phyloP scores from a whole-genome alignment of 1,140 invertebrate genomes.

The Brachionus paranguensis region DNA sequence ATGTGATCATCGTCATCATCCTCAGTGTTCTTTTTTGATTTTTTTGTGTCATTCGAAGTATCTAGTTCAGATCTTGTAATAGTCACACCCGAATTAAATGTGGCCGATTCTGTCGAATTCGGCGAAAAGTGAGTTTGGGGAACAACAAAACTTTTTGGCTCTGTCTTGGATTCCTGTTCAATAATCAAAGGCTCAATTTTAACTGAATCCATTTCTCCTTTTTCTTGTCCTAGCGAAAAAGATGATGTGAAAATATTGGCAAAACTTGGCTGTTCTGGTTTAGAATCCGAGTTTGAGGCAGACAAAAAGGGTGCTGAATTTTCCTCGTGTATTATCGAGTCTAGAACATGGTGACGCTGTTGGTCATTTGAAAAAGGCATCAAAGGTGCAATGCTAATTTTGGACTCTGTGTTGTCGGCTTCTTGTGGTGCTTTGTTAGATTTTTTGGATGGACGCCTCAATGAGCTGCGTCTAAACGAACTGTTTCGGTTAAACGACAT shows the following conservation, averaged over 20 bases:
- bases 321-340: slow-evolving; percentile 20
- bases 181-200: slow-evolving; percentile 6
- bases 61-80: not conserved
- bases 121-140: not conserved
- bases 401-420: not conserved
- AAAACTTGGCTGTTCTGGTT: slow-evolving; percentile 11
- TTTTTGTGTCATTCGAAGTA: not conserved
- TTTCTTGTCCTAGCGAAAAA: not conserved
- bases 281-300: not conserved
- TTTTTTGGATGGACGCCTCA: slow-evolving; percentile 8
- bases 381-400: slow-evolving; percentile 16
- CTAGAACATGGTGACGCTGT: not conserved
- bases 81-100: not conserved
- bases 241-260: slow-evolving; percentile 21
- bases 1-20: slow-evolving; percentile 34
- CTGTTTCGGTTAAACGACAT: slow-evolving; percentile 7
- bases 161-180: not conserved
- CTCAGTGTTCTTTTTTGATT: not conserved
- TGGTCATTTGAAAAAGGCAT: slow-evolving; percentile 4
- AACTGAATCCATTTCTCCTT: not conserved
- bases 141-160: not conserved
- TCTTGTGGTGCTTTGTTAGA: not conserved
- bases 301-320: not conserved
- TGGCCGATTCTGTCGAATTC: not conserved
- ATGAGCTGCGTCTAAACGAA: not conserved